Evolutionary conservation across 1,140 invertebrate species (phyloP).

Genomic region (Wiebesia pumilae): DNA sequence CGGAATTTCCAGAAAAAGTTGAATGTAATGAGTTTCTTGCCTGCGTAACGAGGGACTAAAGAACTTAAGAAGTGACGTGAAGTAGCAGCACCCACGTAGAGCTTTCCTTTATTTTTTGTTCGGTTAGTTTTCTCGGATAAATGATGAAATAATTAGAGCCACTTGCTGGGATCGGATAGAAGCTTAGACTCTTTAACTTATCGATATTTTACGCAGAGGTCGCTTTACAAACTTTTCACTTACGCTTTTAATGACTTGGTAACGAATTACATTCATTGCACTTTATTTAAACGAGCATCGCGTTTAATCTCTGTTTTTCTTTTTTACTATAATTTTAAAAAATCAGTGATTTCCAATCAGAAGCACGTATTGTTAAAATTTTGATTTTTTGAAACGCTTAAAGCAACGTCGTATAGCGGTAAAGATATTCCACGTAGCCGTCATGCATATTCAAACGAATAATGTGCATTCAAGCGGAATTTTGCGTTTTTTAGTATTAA

Average conservation of each 20-base stretch:
- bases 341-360: no score
- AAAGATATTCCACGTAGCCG: not conserved
- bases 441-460: not conserved
- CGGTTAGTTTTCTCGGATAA: not conserved
- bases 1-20: conserved; percentile 19
- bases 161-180: no score
- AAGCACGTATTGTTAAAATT: no score
- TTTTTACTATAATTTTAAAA: no score
- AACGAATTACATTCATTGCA: no score
- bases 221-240: not conserved
- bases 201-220: not conserved
- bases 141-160: not conserved
- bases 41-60: not conserved
- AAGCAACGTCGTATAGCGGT: not conserved
- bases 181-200: no score
- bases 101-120: not conserved
- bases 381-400: not conserved
- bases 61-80: not conserved
- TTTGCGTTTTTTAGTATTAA: not conserved
- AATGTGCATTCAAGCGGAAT: not conserved
- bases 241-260: not conserved
- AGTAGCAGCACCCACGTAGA: not conserved
- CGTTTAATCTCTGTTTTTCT: no score
- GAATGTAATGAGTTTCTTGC: conserved; percentile 18
- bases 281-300: no score